Conservation (phyloP, 2,113 vertebrate species). For the Macaca nemestrina region DNA sequence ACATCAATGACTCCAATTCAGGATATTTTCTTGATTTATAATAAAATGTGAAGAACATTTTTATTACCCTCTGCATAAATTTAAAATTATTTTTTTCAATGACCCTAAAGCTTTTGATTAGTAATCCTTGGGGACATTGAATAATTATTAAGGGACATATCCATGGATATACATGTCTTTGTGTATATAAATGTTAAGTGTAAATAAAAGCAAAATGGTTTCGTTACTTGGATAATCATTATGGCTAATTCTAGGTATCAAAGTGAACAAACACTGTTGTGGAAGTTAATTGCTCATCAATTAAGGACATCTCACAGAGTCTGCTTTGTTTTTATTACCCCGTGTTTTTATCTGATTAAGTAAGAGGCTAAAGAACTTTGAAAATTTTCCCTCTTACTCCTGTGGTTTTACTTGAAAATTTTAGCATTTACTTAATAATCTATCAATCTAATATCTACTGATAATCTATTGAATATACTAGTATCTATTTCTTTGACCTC, state of each 20-base stretch:
- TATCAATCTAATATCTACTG: too few species aligned
- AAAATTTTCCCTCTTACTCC: background rate
- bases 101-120: background rate
- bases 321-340: background rate
- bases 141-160: background rate
- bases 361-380: background rate
- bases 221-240: conserved; percentile 30
- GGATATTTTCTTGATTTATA: background rate
- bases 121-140: background rate
- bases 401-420: background rate
- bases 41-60: background rate
- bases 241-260: background rate
- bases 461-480: background rate
- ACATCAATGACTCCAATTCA: background rate
- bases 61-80: background rate
- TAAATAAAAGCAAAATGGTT: background rate
- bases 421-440: background rate
- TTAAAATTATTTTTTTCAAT: background rate
- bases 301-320: background rate
- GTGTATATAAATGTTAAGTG: background rate
- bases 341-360: background rate
- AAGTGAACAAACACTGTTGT: background rate
- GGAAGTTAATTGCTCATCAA: conserved; percentile 30
- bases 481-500: background rate
- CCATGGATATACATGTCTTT: background rate